These are phyloP conservation scores for Manis javanica DNA, from an alignment of 2,797 vertebrate species.

Conservation along the genomic window DNA sequence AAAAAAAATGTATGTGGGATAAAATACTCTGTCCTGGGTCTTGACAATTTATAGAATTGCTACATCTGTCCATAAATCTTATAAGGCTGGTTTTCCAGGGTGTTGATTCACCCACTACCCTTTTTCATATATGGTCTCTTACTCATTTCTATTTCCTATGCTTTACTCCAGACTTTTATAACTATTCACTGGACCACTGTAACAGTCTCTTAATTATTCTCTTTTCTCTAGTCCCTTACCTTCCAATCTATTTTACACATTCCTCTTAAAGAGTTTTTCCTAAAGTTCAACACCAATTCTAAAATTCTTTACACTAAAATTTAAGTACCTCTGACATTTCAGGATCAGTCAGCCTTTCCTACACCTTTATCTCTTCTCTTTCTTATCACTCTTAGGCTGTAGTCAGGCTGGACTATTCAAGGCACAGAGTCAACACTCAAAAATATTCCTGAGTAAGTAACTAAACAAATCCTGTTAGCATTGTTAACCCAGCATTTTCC, in stretches of 20 bases:
- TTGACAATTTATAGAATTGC: neutral
- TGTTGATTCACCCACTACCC: rapidly evolving
- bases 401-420: neutral
- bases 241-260: neutral
- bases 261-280: neutral
- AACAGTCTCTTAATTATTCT: neutral
- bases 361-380: neutral
- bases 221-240: neutral
- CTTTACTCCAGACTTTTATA: neutral
- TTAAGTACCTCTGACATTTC: neutral
- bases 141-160: neutral
- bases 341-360: neutral
- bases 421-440: neutral
- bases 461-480: neutral
- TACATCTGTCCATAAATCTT: neutral
- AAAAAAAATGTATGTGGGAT: neutral
- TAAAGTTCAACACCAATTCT: neutral
- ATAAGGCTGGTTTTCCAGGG: neutral
- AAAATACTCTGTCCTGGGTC: neutral
- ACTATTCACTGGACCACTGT: neutral
- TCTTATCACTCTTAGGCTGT: neutral
- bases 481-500: neutral
- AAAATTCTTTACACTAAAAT: neutral
- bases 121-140: neutral
- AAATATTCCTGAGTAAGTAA: neutral